Base-by-base conservation (phyloP, 2,888 invertebrate genomes). In the Lasioglossum villosulum region DNA sequence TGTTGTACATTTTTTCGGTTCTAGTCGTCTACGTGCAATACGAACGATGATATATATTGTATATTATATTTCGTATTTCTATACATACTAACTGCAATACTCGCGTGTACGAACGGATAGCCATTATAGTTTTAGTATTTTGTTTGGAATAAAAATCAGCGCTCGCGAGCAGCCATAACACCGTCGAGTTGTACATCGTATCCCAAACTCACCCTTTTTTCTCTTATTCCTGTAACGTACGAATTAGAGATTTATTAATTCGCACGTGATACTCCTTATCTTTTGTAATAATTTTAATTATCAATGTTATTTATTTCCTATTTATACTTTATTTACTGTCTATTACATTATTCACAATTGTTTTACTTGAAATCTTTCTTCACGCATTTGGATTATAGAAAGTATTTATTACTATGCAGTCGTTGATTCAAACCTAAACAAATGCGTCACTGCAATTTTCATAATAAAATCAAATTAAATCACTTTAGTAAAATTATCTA, bases 11-110 rank as follows among this genome's bases (percentile, higher is more conserved):
- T 88, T 88, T 87, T 88, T 88, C 82, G 72, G 82, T 89, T 89
- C 84, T 91, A 92, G 90, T 91, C 80, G 68, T 87, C 82, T 84
- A 90, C 90, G 94, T 94, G 94, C 94, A 94, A 94, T 94, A 94
- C 90, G 83, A 89, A 84, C 89, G 90, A 92, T 78, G 81, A 82
- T 68, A 37, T 34, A 66, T 66, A 63, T 6, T 30, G 16, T 37
- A 68, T 73, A 88, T 91, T 91, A 86, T 90, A 89, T 88, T 90
- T 92, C 92, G 84, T 92, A 91, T 90, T 87, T 91, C 89, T 78
- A 77, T 78, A 59, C 79, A 70, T 68, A 79, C 70, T 72, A 39
- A 39, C n/a, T 34, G 68, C 75, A 70, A 73, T 74, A 68, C 34
- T 73, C 45, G 72, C 71, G 85, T 79, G 85, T 84, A 84, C 78